Evolutionary conservation across 2,113 vertebrate species (phyloP).

Genomic region (Synodontis membranacea): DNA sequence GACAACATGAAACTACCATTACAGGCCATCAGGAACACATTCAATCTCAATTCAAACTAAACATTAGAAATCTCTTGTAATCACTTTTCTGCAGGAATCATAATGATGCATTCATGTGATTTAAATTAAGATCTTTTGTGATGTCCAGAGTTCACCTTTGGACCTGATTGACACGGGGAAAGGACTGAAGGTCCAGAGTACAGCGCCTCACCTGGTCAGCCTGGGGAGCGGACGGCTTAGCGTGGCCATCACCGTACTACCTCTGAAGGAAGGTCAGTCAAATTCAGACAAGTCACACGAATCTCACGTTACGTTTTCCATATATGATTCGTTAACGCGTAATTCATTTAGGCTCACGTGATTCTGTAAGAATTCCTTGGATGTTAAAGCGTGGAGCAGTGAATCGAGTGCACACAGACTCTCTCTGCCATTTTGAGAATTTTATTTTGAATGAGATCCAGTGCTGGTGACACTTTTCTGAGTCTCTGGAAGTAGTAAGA

Average conservation of each 20-base stretch:
- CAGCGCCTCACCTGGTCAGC: conserved; percentile 77
- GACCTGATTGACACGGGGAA: conserved; percentile 79
- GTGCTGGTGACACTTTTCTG: neutral
- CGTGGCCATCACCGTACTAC: conserved; percentile 77
- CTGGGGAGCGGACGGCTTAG: conserved; percentile 79
- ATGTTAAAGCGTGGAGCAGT: neutral
- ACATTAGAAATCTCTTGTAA: neutral
- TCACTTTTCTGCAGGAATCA: neutral
- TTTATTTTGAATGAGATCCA: neutral
- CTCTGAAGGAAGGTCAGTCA: conserved; percentile 76
- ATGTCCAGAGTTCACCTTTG: conserved; percentile 59
- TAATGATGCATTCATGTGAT: neutral
- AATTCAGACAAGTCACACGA: conserved; percentile 1
- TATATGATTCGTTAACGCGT: neutral
- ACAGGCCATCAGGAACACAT: neutral
- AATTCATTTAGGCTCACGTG: neutral
- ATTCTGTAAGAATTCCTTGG: neutral
- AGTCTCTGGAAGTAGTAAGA: no score
- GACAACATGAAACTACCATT: neutral
- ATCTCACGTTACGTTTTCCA: neutral
- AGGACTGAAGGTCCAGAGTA: conserved; percentile 75
- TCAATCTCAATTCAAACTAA: neutral
- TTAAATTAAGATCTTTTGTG: neutral
- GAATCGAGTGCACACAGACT: neutral
- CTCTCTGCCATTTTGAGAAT: neutral